Evolutionary conservation across 2,797 vertebrate species (phyloP), one percentile per base, ranked within the genome.

Genomic region (Coilia nasus): DNA sequence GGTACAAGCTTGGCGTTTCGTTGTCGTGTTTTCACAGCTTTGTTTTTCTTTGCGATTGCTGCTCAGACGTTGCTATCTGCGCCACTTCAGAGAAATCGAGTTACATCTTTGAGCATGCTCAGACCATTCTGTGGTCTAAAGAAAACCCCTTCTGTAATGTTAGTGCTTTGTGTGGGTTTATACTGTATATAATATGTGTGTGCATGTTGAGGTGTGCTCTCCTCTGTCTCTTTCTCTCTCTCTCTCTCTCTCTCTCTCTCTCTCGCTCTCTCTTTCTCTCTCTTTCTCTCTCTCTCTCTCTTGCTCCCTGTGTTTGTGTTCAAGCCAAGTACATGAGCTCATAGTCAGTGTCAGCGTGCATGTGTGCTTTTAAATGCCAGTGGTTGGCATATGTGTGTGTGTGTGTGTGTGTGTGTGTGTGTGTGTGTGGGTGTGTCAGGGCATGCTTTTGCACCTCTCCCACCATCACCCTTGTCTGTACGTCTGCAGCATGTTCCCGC

Each of bases 351-450:
- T 80, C 28, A 31, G 75, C 31, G 25, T 78, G 71, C 41, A 25
- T 31, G 28, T 78, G 71, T 15, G n/a, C 25, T 15, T 31, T 25
- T 35, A 78, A 12, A 31, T 28, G 31, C 28, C 62, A n/a, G n/a
- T n/a, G n/a, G 46, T 47, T 47, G 46, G 46, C 46, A 10, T 10
- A 47, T 10, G 46, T 47, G 46, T 81, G 54, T 46, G 54, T 62
- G 75, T 84, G 75, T 60, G 81, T 56, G 78, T 28, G 84, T 31
- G 81, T 82, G 81, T 82, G 82, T 62, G 75, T 75, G 60, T 86
- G 78, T 75, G 60, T 60, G 78, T 82, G n/a, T 62, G 28, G 9
- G 35, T 41, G 57, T 28, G 15, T 85, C 46, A 4, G 10, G 23
- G 62, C 44, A 59, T 71, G 44, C 3, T 6, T 54, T 50, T 23